A percentile compares a stretch with the other conserved stretches of the same genome.
phyloP scores from a whole-genome alignment of 2,888 invertebrate genomes.

The Stenoptilia bipunctidactyla region DNA sequence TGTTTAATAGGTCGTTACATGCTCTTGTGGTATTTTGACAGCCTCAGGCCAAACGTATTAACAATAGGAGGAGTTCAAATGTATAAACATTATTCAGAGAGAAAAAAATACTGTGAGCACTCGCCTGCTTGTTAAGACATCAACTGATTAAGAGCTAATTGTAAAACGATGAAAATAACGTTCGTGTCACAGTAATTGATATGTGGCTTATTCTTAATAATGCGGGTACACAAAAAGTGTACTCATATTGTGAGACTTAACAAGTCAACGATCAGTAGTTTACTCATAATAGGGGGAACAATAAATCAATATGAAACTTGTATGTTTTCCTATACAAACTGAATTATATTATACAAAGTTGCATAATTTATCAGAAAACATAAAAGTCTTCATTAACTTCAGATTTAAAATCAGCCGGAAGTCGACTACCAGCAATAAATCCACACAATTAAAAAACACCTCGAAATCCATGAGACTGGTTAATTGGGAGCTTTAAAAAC shows the following conservation, averaged over 20 bases:
- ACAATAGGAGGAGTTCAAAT: constrained; percentile 47
- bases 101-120: constrained; percentile 30
- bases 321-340: too few species aligned
- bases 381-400: constrained; percentile 7
- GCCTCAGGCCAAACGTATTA: constrained; percentile 39
- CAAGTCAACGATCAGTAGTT: constrained; percentile 13
- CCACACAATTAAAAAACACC: not conserved
- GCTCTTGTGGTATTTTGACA: constrained; percentile 38
- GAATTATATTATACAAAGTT: too few species aligned
- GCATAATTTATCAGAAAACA: constrained; percentile 8
- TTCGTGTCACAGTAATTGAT: constrained; percentile 40
- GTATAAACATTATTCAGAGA: not conserved
- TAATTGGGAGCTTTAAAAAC: constrained; percentile 1
- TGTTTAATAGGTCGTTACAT: constrained; percentile 44
- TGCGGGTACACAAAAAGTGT: constrained; percentile 46
- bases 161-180: not conserved
- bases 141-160: not conserved
- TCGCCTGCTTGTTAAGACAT: not conserved
- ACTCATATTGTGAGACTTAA: not conserved
- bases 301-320: constrained; percentile 8
- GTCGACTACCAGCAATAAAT: constrained; percentile 1
- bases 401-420: not conserved
- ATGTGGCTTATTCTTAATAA: constrained; percentile 48
- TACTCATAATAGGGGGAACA: constrained; percentile 41
- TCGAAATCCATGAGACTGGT: constrained; percentile 1